These are phyloP conservation scores for Acanthaster planci DNA, from an alignment of 35 echinoderm and acorn worm species.

Conservation along the genomic window DNA sequence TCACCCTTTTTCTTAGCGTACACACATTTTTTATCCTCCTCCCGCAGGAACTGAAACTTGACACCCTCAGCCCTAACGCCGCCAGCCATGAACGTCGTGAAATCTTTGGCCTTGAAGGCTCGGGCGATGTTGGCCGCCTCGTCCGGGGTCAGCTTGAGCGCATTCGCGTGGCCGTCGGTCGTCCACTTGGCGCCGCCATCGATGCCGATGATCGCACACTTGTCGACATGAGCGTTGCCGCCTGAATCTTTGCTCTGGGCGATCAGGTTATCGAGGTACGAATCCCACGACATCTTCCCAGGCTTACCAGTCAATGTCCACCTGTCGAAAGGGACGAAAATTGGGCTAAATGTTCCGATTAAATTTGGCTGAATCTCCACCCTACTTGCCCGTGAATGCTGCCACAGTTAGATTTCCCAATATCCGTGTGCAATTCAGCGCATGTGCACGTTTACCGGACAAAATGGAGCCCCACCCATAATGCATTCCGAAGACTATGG, in stretches of 20 bases:
- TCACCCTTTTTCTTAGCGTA: conserved; percentile 68
- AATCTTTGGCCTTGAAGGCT: conserved; percentile 67
- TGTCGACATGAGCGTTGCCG: background rate
- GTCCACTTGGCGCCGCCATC: conserved; percentile 67
- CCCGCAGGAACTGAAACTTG: conserved; percentile 80
- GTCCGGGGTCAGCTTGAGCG: background rate
- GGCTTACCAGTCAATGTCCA: background rate
- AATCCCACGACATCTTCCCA: conserved; percentile 34
- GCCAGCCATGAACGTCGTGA: conserved; percentile 47
- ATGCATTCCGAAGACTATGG: conserved; percentile 23
- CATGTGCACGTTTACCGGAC: background rate
- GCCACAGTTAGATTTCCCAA: conserved; percentile 4
- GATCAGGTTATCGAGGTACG: conserved; percentile 36
- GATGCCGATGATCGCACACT: conserved; percentile 48
- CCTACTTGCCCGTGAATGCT: background rate
- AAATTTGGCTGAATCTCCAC: background rate
- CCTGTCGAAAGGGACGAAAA: background rate
- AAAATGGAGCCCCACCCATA: conserved; percentile 4
- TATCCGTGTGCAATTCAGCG: background rate
- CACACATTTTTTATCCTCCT: conserved; percentile 63
- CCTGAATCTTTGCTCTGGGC: conserved; percentile 6
- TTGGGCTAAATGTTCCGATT: background rate
- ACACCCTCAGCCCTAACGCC: conserved; percentile 37
- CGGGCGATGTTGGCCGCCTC: conserved; percentile 52
- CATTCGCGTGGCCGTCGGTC: conserved; percentile 39